Conservation (phyloP, 2,888 invertebrate species). For the Drosophila tripunctata region DNA sequence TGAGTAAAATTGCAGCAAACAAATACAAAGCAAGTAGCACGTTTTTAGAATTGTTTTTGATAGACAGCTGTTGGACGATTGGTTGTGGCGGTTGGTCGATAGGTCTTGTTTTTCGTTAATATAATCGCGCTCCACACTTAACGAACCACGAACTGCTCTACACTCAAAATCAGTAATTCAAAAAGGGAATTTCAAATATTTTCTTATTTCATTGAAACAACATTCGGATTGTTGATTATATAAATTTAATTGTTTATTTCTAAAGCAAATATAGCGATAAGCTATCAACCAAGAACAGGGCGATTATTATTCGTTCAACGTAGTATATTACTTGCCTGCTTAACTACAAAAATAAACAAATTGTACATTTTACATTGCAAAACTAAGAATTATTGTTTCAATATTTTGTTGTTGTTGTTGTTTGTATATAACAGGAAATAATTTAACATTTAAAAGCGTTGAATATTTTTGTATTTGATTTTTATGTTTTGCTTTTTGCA, state of each 20-base stretch:
- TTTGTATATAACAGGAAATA: constrained; percentile 67
- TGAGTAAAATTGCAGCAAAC: neutral
- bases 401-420: constrained; percentile 40
- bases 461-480: constrained; percentile 46
- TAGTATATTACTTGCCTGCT: constrained; percentile 38
- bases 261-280: constrained; percentile 38
- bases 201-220: neutral
- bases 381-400: constrained; percentile 47
- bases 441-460: constrained; percentile 73
- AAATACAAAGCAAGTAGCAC: constrained; percentile 16
- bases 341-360: constrained; percentile 61
- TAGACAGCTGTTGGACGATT: constrained; percentile 34
- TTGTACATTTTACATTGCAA: constrained; percentile 54
- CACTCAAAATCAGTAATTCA: neutral
- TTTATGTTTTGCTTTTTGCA: constrained; percentile 31
- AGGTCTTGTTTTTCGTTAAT: neutral
- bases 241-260: constrained; percentile 28
- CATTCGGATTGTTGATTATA: constrained; percentile 20
- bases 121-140: neutral
- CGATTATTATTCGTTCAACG: constrained; percentile 54
- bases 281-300: constrained; percentile 31
- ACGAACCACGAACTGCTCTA: neutral
- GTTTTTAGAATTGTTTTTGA: constrained; percentile 34
- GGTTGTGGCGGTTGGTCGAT: constrained; percentile 26
- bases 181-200: neutral